Conservation (phyloP, 2,797 vertebrate genomes). For the Apodemus agrarius region DNA sequence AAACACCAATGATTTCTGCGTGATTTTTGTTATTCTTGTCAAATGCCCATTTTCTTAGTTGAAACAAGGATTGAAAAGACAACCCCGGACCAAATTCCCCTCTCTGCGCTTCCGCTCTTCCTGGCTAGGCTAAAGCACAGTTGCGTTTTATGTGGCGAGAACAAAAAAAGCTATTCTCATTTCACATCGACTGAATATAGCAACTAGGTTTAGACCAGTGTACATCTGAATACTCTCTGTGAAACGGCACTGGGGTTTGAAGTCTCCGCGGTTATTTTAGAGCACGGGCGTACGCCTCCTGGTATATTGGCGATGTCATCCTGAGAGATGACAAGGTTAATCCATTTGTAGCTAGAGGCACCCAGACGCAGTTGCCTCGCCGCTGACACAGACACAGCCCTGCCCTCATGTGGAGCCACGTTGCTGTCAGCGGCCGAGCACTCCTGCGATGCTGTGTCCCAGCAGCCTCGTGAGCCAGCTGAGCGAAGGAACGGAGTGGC, state of each 20-base stretch:
- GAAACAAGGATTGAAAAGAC: constrained; percentile 58
- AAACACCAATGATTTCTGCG: constrained; percentile 3
- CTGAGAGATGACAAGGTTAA: constrained; percentile 49
- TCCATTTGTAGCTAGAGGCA: constrained; percentile 22
- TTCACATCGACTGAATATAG: not conserved
- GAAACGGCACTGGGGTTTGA: constrained; percentile 32
- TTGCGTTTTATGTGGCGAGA: constrained; percentile 43
- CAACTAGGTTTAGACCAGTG: constrained; percentile 35
- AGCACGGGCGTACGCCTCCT: not conserved
- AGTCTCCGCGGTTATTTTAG: constrained; percentile 43
- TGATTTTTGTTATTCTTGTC: not conserved
- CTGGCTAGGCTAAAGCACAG: constrained; percentile 41
- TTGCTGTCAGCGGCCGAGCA: constrained; percentile 43
- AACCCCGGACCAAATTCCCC: constrained; percentile 19
- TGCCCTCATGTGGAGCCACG: constrained; percentile 24
- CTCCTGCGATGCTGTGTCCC: not conserved
- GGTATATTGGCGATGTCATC: not conserved
- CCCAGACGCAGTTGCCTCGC: constrained; percentile 30
- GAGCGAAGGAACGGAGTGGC: constrained; percentile 56
- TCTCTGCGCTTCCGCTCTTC: not conserved
- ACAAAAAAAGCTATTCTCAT: constrained; percentile 5
- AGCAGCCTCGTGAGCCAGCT: constrained; percentile 51
- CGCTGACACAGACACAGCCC: constrained; percentile 4
- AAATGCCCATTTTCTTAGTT: constrained; percentile 57
- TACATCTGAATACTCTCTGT: not conserved